A percentile compares a stretch with the other conserved stretches of the same genome.
phyloP scores from a whole-genome alignment of 2,888 invertebrate species.

The Encarsia formosa region DNA sequence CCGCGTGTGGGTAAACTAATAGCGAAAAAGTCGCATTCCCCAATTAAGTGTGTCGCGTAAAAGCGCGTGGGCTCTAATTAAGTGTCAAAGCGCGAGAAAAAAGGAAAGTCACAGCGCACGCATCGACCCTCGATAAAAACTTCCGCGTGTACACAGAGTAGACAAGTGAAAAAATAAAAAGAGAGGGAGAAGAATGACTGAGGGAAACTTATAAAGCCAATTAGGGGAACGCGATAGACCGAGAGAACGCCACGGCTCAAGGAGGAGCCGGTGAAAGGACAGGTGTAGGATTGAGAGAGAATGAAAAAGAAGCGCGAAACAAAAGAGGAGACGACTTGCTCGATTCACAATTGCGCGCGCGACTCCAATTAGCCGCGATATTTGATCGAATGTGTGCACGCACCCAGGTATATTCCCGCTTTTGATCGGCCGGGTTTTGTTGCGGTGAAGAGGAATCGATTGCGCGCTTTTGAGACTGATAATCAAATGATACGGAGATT shows the following conservation, averaged over 20 bases:
- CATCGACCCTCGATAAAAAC: slow-evolving; percentile 3
- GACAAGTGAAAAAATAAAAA: background rate
- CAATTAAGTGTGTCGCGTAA: background rate
- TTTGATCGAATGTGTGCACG: too few species aligned
- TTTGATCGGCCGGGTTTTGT: too few species aligned
- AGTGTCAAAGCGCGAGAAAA: slow-evolving; percentile 1
- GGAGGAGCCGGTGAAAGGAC: slow-evolving; percentile 27
- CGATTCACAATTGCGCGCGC: too few species aligned
- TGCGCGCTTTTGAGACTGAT: too few species aligned
- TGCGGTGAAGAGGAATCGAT: too few species aligned
- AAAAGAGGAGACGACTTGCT: too few species aligned
- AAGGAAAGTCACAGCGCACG: background rate
- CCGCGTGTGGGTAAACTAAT: too few species aligned
- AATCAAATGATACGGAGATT: too few species aligned
- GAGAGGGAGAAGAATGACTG: slow-evolving; percentile 14
- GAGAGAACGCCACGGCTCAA: slow-evolving; percentile 1
- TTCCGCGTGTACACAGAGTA: background rate
- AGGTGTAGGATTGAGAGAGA: slow-evolving; percentile 33
- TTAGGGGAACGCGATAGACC: slow-evolving; percentile 29
- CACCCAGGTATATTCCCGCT: too few species aligned
- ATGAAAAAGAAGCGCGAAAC: slow-evolving; percentile 34
- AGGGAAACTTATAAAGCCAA: slow-evolving; percentile 31
- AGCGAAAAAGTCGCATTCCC: too few species aligned
- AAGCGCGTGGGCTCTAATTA: slow-evolving; percentile 5
- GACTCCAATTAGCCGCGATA: slow-evolving; percentile 49